Base-by-base conservation (phyloP, 1,140 invertebrate species). In the Frieseomelitta varia region DNA sequence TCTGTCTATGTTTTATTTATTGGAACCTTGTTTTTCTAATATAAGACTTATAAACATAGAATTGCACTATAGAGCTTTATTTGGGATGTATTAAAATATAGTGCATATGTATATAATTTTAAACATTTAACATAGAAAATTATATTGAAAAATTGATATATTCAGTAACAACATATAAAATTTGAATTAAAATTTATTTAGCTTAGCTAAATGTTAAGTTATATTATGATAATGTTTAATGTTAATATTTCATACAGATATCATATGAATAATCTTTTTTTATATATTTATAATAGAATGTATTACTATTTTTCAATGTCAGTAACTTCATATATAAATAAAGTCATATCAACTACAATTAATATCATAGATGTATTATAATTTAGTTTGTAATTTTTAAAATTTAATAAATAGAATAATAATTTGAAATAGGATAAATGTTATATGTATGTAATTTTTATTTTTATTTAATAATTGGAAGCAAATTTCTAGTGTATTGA, bases 1-100 rank as follows among this genome's bases (percentile, higher is more conserved):
- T 56, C 75, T 71, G 47, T 17, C 47, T 79, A 19, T 78, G 53
- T 79, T 78, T 83, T 30, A 82, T 68, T 80, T 76, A 76, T 6
- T 55, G 17, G 19, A 53, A 39, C 27, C 51, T n/a, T n/a, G 6
- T 58, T 68, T 65, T 75, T 30, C 24, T 39, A 39, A 19, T 19
- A 8, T 47, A 76, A 76, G 47, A 61, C 1, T 1, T 58, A n/a
- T 75, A 58, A 55, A 68, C 14, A 39, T 21, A 68, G 19, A 11
- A 21, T 79, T 79, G 21, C 10, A 53, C 1, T 34, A 34, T 53
- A 17, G 6, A 53, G 10, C 27, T 10, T 53, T 39, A 47, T 30
- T 56, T 67, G 17, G 30, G 17, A 27, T 65, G 4, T 65, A 30
- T 27, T 30, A 65, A 30, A 17, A 30, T 65, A 65, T 30, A 30